phyloP scores from a whole-genome alignment of 2,113 vertebrate genomes.

The Thunnus maccoyii region DNA sequence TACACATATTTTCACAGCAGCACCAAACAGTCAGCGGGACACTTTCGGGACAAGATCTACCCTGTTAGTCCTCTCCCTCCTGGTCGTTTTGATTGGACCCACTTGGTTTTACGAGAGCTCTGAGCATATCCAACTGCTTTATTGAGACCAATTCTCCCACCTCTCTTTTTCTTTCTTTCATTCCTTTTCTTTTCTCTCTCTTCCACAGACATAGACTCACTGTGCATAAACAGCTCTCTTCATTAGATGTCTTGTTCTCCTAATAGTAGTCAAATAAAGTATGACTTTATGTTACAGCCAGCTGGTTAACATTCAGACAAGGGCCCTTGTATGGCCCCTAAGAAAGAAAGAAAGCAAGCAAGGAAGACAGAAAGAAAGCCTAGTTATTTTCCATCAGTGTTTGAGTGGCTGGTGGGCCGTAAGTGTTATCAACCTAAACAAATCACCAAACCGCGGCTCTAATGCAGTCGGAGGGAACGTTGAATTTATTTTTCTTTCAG shows the following conservation, averaged over 20 bases:
- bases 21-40: conserved; percentile 17
- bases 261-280: conserved; percentile 96
- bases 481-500: conserved; percentile 99
- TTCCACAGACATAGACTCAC: conserved; percentile 76
- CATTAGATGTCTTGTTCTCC: conserved; percentile 93
- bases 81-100: conserved; percentile 65
- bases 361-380: conserved; percentile 81
- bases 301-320: conserved; percentile 90
- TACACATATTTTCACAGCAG: conserved; percentile 3
- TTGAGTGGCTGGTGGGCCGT: conserved; percentile 89
- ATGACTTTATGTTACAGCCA: conserved; percentile 86
- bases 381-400: conserved; percentile 89
- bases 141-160: conserved; percentile 71
- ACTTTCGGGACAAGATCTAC: conserved; percentile 47
- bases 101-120: conserved; percentile 76
- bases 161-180: conserved; percentile 30
- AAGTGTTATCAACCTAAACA: conserved; percentile 97
- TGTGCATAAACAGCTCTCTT: conserved; percentile 89
- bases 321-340: conserved; percentile 86
- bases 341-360: conserved; percentile 61
- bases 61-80: conserved; percentile 51
- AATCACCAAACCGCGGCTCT: conserved; percentile 88
- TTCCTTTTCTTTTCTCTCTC: conserved; percentile 9
- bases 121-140: conserved; percentile 84
- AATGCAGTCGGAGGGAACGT: conserved; percentile 94